Base-by-base conservation (phyloP, 2,888 invertebrate species). In the Tryphoninae sp. region DNA sequence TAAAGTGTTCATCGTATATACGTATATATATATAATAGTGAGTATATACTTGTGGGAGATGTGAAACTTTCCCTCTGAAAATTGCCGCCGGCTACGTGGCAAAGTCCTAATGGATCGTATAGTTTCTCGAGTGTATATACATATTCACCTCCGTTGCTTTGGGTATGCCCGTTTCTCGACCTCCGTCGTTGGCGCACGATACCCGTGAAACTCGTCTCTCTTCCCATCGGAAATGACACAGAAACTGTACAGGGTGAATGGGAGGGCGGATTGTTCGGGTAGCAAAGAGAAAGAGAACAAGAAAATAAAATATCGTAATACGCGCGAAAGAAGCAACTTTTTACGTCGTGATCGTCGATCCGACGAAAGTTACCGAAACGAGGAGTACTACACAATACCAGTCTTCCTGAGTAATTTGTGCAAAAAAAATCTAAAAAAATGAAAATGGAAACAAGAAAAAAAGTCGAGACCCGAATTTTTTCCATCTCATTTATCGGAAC, bases 61-160 rank as follows among this genome's bases (percentile, higher is more conserved):
- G 83, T 83, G 87, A 89, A 91, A 91, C 86, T 89, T 89, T 78
- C 85, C 33, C 84, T 84, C 81, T 81, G 88, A 87, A 88, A 90
- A 89, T 88, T 77, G 88, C 90, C 87, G 83, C 82, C 81, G 87
- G 89, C 88, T 81, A 86, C 83, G 85, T 85, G 86, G 84, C 86
- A 87, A 89, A 90, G 88, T 89, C 89, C 89, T 90, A 90, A 91
- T 90, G 91, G 91, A 90, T 90, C 86, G 87, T 88, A 86, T 87
- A 86, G 86, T 86, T 85, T 80, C 83, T 78, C 86, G 86, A 61
- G 45, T 22, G 61, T 73, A 64, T 40, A 74, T 73, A 64, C 22
- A 74, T 64, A 42, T 23, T 42, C 42, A 51, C 19, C 8, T 62
- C 22, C 64, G 55, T 74, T 53, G 45, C 69, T 80, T 26, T 49